These are phyloP conservation scores for Xiphophorus hellerii DNA, from an alignment of 2,113 vertebrate genomes.

Conservation along the genomic window DNA sequence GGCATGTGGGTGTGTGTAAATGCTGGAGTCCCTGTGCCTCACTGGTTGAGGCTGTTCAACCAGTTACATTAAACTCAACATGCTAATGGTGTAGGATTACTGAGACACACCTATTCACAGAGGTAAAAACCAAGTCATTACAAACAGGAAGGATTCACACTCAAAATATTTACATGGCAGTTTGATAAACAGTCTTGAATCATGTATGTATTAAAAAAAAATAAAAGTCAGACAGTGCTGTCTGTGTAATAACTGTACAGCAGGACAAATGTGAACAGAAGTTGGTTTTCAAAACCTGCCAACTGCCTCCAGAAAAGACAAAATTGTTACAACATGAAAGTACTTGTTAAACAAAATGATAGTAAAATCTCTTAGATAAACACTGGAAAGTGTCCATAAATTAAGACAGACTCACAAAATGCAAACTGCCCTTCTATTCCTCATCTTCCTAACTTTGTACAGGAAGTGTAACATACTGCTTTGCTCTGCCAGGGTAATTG, in stretches of 20 bases:
- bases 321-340: background rate
- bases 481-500: constrained; percentile 23
- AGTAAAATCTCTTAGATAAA: constrained; percentile 3
- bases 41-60: constrained; percentile 88
- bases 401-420: background rate
- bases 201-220: constrained; percentile 13
- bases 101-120: constrained; percentile 82
- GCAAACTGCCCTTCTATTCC: background rate
- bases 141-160: constrained; percentile 62
- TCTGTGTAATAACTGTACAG: background rate
- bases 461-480: constrained; percentile 15
- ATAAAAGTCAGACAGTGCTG: background rate
- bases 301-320: background rate
- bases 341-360: background rate
- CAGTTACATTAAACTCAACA: constrained; percentile 81
- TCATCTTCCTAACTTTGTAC: constrained; percentile 7
- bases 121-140: constrained; percentile 53
- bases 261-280: constrained; percentile 3
- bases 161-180: constrained; percentile 17
- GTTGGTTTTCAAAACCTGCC: background rate
- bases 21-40: constrained; percentile 41
- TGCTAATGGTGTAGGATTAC: constrained; percentile 90
- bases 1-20: constrained; percentile 60
- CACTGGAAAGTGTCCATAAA: constrained; percentile 8
- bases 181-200: constrained; percentile 15